Conservation (phyloP, 2,113 vertebrate genomes). For the Cynocephalus volans region DNA sequence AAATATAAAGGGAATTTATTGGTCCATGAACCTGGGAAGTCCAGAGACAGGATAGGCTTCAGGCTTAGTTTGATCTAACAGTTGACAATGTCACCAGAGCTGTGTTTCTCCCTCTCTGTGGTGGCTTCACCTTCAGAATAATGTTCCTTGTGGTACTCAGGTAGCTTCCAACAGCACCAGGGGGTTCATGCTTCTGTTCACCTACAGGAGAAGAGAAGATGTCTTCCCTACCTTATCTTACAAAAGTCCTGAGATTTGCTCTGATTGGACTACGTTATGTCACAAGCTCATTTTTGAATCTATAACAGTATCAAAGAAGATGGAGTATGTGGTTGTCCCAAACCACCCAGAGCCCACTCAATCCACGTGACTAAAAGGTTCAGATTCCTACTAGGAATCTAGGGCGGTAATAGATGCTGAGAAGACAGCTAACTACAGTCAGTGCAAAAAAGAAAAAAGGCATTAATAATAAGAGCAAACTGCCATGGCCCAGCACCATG, state of each 20-base stretch:
- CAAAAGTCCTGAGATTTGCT: neutral
- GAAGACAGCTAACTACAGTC: neutral
- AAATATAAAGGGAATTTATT: neutral
- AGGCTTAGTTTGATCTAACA: neutral
- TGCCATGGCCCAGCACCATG: fast-evolving
- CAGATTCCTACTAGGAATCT: neutral
- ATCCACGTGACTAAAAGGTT: neutral
- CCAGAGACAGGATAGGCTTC: neutral
- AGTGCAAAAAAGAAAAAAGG: neutral
- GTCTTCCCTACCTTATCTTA: neutral
- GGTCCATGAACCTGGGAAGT: neutral
- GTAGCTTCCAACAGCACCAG: neutral
- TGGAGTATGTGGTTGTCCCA: neutral
- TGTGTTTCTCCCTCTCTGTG: neutral
- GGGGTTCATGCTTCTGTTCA: neutral
- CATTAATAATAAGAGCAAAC: neutral
- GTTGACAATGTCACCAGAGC: neutral
- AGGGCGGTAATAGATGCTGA: neutral
- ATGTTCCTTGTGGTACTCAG: neutral
- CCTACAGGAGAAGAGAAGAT: neutral
- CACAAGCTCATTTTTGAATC: neutral
- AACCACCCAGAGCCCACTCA: neutral
- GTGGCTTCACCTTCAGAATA: neutral
- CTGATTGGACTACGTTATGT: neutral
- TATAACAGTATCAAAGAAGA: neutral